These are phyloP conservation scores for Larimichthys crocea DNA, from an alignment of 2,113 vertebrate species.

Conservation along the genomic window DNA sequence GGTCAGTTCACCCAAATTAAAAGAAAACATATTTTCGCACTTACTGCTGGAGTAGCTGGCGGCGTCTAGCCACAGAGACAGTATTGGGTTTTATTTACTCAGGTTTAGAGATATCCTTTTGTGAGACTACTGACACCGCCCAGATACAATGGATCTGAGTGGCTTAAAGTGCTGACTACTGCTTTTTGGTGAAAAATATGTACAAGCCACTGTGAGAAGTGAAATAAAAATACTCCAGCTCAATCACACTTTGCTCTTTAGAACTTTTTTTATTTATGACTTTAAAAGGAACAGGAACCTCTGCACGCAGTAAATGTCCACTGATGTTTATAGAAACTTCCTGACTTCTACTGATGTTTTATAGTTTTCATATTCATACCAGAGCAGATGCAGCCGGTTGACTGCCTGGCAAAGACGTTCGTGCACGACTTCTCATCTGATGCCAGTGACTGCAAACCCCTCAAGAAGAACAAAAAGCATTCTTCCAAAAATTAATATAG, in stretches of 20 bases:
- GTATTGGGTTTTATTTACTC: not conserved
- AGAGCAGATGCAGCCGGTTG: slow-evolving; percentile 54
- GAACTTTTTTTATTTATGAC: slow-evolving; percentile 2
- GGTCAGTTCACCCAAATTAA: slow-evolving; percentile 29
- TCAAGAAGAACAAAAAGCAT: slow-evolving; percentile 29
- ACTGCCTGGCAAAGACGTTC: slow-evolving; percentile 36
- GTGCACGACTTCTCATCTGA: slow-evolving; percentile 42
- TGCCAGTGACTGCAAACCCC: slow-evolving; percentile 33
- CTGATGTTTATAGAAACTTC: slow-evolving; percentile 38
- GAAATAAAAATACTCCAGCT: not conserved
- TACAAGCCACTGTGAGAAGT: not conserved
- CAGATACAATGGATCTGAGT: not conserved
- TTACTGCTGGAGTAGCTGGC: not conserved
- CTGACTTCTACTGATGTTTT: slow-evolving; percentile 47
- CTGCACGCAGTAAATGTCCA: slow-evolving; percentile 28
- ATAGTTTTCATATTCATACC: slow-evolving; percentile 38
- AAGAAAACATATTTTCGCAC: slow-evolving; percentile 36
- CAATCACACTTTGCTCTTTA: not conserved
- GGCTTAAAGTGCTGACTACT: not conserved
- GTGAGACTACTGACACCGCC: not conserved
- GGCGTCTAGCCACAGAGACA: not conserved
- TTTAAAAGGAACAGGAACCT: slow-evolving; percentile 24
- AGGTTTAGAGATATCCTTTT: not conserved
- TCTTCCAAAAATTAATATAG: slow-evolving; percentile 33
- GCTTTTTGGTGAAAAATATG: not conserved